Percentiles rank a stretch among this genome's conserved stretches.
Conservation (phyloP, 2,113 vertebrate genomes). For the Halichoeres trimaculatus region DNA sequence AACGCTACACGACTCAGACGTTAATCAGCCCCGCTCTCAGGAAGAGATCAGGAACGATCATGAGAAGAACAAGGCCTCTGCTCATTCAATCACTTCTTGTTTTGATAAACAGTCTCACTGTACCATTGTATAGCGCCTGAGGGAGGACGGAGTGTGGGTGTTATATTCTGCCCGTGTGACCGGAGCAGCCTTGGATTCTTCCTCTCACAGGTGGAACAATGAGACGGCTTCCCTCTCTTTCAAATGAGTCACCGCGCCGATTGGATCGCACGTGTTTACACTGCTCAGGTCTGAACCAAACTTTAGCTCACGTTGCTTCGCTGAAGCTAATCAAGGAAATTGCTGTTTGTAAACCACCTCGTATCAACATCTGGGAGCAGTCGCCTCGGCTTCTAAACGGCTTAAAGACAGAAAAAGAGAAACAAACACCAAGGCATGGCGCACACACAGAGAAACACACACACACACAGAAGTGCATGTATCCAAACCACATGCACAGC, state of each 20-base stretch:
- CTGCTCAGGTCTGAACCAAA: conserved; percentile 44
- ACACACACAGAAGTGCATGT: conserved; percentile 45
- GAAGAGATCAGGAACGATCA: conserved; percentile 44
- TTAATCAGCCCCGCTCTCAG: background rate
- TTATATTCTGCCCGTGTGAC: background rate
- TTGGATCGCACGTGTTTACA: conserved; percentile 73
- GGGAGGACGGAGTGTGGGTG: background rate
- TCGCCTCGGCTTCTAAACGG: conserved; percentile 50
- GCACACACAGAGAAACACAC: conserved; percentile 40
- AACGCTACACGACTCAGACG: background rate
- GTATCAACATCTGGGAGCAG: conserved; percentile 80
- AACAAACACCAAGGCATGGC: conserved; percentile 55
- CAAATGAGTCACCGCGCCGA: conserved; percentile 52
- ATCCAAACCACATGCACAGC: conserved; percentile 30
- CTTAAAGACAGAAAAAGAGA: conserved; percentile 48
- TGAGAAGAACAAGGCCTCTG: background rate
- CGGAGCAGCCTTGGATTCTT: conserved; percentile 48
- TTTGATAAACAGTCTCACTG: conserved; percentile 49
- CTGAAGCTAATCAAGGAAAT: conserved; percentile 81
- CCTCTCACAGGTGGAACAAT: conserved; percentile 75
- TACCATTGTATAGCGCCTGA: conserved; percentile 25
- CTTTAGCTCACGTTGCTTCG: conserved; percentile 64
- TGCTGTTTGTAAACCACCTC: conserved; percentile 81
- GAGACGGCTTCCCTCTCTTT: conserved; percentile 64
- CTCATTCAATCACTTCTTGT: conserved; percentile 35